These are phyloP conservation scores for Stenotaenia linearis DNA, from an alignment of 2,888 invertebrate genomes.

Conservation along the genomic window DNA sequence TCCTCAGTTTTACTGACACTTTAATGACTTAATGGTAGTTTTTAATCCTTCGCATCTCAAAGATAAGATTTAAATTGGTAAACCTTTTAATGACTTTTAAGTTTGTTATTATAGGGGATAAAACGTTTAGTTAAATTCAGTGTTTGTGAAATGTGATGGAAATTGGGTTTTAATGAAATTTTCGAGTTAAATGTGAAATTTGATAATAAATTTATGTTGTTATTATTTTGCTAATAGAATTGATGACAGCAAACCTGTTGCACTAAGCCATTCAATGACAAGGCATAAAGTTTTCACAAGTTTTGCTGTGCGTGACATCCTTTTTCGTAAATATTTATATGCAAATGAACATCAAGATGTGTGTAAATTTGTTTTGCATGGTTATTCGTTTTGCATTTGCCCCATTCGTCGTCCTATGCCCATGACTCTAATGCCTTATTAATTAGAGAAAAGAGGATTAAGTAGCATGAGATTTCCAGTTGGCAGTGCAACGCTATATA, in stretches of 20 bases:
- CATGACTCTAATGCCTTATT: slow-evolving; percentile 37
- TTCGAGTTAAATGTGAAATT: too few species aligned
- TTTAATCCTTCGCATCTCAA: background rate
- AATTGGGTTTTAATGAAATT: too few species aligned
- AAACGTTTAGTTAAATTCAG: too few species aligned
- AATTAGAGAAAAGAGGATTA: slow-evolving; percentile 38
- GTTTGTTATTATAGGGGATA: too few species aligned
- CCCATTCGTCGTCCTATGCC: slow-evolving; percentile 26
- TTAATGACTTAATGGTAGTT: background rate
- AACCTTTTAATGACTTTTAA: background rate
- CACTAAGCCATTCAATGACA: too few species aligned
- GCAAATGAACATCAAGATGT: background rate
- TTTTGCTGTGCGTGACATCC: too few species aligned
- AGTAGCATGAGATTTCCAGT: slow-evolving; percentile 29
- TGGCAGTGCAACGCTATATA: slow-evolving; percentile 13
- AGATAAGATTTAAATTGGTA: background rate
- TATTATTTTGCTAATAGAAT: too few species aligned
- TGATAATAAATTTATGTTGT: too few species aligned
- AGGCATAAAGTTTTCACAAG: too few species aligned
- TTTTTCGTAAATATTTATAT: background rate
- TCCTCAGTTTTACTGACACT: background rate
- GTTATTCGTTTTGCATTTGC: slow-evolving; percentile 12
- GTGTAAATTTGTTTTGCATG: slow-evolving; percentile 14
- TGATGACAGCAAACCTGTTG: too few species aligned
- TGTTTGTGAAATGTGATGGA: too few species aligned